Conservation (phyloP, 2,888 invertebrate genomes). For the Oscheius sp. region DNA sequence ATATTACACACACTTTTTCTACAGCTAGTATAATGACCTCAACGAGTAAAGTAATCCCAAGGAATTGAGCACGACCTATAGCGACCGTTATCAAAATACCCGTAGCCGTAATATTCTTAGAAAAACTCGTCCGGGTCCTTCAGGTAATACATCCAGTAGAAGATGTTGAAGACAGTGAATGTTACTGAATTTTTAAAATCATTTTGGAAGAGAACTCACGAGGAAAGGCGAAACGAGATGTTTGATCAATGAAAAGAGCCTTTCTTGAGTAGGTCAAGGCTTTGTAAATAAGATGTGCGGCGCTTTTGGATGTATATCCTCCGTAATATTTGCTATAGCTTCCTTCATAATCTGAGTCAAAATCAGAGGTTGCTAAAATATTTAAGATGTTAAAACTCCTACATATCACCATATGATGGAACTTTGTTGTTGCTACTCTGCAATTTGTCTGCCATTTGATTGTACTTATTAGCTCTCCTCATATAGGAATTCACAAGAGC, state of each 20-base stretch:
- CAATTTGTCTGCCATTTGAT: constrained; percentile 60
- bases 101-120: no score
- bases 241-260: constrained; percentile 58
- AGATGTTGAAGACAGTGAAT: constrained; percentile 57
- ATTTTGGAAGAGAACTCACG: constrained; percentile 35
- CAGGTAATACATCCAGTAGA: constrained; percentile 64
- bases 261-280: constrained; percentile 54
- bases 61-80: neutral
- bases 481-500: constrained; percentile 63
- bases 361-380: neutral
- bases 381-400: no score
- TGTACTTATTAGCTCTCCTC: constrained; percentile 64
- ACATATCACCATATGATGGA: constrained; percentile 22
- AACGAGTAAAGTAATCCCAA: no score
- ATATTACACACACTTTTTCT: no score
- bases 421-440: constrained; percentile 32
- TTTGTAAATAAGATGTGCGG: constrained; percentile 56
- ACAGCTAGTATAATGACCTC: no score
- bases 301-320: constrained; percentile 35
- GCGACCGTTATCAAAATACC: no score
- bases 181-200: constrained; percentile 43
- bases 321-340: constrained; percentile 42
- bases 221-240: constrained; percentile 57
- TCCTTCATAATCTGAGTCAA: neutral
- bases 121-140: constrained; percentile 38